phyloP scores from a whole-genome alignment of 2,797 vertebrate genomes.

The Bradypodion ventrale region DNA sequence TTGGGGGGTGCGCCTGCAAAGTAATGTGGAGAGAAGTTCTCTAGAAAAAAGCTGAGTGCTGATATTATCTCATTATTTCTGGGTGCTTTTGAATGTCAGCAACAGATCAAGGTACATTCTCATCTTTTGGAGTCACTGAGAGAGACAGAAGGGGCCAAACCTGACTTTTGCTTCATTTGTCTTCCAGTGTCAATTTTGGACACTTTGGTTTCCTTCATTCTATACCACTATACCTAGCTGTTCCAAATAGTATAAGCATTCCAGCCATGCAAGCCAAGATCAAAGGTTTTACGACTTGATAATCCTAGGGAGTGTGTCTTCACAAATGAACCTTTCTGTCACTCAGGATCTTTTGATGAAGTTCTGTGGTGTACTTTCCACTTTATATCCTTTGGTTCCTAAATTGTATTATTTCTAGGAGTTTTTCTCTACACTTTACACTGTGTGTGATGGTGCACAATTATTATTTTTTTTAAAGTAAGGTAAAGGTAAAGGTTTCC shows the following conservation, averaged over 20 bases:
- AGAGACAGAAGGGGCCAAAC: conserved; percentile 69
- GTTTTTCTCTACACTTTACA: no score
- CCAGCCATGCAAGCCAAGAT: not conserved
- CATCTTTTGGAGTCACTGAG: conserved; percentile 62
- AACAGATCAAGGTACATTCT: conserved; percentile 51
- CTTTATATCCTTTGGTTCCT: no score
- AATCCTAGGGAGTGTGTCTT: not conserved
- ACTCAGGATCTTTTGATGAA: not conserved
- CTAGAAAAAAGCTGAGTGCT: conserved; percentile 45
- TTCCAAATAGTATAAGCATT: conserved; percentile 17
- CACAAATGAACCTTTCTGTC: not conserved
- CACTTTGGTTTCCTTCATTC: conserved; percentile 13
- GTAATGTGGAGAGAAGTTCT: conserved; percentile 51
- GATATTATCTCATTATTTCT: conserved; percentile 66
- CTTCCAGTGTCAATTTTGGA: conserved; percentile 35
- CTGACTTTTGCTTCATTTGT: conserved; percentile 57
- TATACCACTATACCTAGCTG: conserved; percentile 21
- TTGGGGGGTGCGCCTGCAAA: no score
- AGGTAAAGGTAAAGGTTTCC: no score
- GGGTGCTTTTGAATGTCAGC: conserved; percentile 64
- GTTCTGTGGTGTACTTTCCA: no score
- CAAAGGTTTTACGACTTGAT: conserved; percentile 3
- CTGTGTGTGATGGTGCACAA: no score
- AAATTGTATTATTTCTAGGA: no score
- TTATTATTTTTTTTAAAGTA: no score